A percentile compares a stretch with the other conserved stretches of the same genome.
phyloP scores from a whole-genome alignment of 1,140 invertebrate genomes.

The Drosophila repletoides region DNA sequence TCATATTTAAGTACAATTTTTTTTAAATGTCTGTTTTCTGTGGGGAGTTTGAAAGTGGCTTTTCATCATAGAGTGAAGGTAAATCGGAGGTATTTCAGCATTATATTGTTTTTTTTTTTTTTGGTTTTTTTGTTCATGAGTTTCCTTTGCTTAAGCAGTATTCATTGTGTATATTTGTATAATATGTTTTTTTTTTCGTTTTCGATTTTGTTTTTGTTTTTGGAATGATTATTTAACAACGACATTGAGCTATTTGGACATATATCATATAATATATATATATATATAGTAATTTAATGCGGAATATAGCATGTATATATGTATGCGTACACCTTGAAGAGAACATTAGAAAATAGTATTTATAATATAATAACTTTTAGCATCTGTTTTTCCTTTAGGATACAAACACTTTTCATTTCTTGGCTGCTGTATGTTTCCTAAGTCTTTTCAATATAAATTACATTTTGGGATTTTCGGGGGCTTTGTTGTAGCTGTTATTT shows the following conservation, averaged over 20 bases:
- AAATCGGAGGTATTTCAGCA: slow-evolving; percentile 72
- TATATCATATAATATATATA: slow-evolving; percentile 6
- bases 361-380: too few relatives aligned
- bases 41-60: slow-evolving; percentile 18
- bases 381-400: too few relatives aligned
- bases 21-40: background rate
- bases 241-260: slow-evolving; percentile 14
- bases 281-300: slow-evolving; percentile 1
- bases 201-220: background rate
- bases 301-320: slow-evolving; percentile 6
- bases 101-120: slow-evolving; percentile 51
- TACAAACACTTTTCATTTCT: too few relatives aligned
- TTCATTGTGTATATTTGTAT: too few relatives aligned
- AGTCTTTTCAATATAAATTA: slow-evolving; percentile 15
- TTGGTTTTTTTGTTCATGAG: slow-evolving; percentile 21
- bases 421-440: background rate
- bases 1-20: slow-evolving; percentile 8
- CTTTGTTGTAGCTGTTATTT: too few relatives aligned
- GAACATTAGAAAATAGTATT: slow-evolving; percentile 22
- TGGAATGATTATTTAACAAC: slow-evolving; percentile 12
- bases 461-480: too few relatives aligned
- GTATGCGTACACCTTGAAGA: slow-evolving; percentile 12
- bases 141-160: too few relatives aligned
- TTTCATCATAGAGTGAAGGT: slow-evolving; percentile 39
- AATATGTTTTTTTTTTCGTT: too few relatives aligned